These are phyloP conservation scores for Chymomyza caudatula DNA, from an alignment of 2,888 invertebrate species.

Conservation along the genomic window DNA sequence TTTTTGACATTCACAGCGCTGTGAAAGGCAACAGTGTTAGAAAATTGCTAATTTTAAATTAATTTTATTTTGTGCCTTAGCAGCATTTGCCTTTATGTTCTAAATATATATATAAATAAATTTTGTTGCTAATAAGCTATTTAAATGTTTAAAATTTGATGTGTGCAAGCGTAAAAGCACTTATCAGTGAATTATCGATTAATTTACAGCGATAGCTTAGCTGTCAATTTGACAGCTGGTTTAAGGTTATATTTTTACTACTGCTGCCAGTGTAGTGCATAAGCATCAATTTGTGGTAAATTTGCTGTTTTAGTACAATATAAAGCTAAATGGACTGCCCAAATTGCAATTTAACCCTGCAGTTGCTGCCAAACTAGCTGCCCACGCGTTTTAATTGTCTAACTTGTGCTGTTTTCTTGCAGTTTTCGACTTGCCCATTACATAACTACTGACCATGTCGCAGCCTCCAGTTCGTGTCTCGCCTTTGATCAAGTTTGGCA, in stretches of 20 bases:
- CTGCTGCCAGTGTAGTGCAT: constrained; percentile 33
- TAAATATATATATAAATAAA: not conserved
- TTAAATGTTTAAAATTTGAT: no score
- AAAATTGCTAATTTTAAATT: not conserved
- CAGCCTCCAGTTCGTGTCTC: constrained; percentile 87
- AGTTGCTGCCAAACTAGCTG: not conserved
- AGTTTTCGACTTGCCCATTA: constrained; percentile 61
- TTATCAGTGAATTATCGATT: constrained; percentile 9
- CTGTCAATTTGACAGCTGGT: constrained; percentile 63
- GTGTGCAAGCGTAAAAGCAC: constrained; percentile 20
- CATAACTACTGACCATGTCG: constrained; percentile 74
- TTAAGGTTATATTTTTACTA: constrained; percentile 58
- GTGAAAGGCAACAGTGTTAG: not conserved
- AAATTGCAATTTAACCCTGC: not conserved
- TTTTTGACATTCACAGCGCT: constrained; percentile 45
- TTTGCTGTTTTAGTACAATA: constrained; percentile 19
- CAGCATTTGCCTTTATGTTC: not conserved
- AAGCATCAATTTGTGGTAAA: constrained; percentile 52
- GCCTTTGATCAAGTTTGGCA: constrained; percentile 88
- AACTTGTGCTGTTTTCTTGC: constrained; percentile 21
- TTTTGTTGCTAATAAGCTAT: not conserved
- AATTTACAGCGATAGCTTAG: constrained; percentile 26
- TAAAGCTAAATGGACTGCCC: not conserved
- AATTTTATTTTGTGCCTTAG: not conserved
- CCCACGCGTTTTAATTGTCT: constrained; percentile 5